Evolutionary conservation across 2,888 invertebrate genomes (phyloP), one percentile per base, ranked within the genome.

Genomic region (Apamea sordens): DNA sequence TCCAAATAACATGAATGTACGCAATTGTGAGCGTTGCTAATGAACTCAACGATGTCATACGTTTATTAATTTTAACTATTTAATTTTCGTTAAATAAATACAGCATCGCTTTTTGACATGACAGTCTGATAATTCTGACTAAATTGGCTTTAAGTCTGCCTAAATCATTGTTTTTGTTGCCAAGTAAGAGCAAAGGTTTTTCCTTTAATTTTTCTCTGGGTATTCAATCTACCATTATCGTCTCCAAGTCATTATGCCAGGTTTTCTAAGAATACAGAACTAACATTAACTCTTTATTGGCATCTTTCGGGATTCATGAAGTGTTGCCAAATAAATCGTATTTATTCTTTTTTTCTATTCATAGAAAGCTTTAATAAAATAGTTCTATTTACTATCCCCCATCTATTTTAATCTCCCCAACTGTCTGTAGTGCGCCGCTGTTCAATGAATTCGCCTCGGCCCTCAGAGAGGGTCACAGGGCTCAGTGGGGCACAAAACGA

Each of bases 381-480:
- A 21, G 21, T 0, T 32, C 13, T 21, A 76, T 50, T 65, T 59
- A 44, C 4, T 21, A 15, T 32, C 15, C 7, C 15, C 1, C 3
- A 21, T 85, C 15, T 79, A 63, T 79, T 56, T 85, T 15, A 0
- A 75, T 63, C 67, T 36, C 8, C 24, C 5, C 32, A 44, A 36
- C 24, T 53, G 53, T 61, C 24, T 41, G 50, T 53, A 41, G 36
- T 41, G 28, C 21, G 18, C n/a, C 21, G 13, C n/a, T 15, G 64
- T 53, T 87, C 64, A 87, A 77, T 86, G 78, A 77, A 69, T 83
- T 44, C 32, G 59, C 53, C 24, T 61, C 64, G n/a, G 44, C 56
- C 41, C 67, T 44, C 41, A 15, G 41, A 15, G 10, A 79, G 36
- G 65, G 67, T 68, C 79, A 44, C n/a, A n/a, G 41, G 75, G 59